Base-by-base conservation (phyloP, 92 coral and sea anemone species). In the Chrysogorgia sp. region DNA sequence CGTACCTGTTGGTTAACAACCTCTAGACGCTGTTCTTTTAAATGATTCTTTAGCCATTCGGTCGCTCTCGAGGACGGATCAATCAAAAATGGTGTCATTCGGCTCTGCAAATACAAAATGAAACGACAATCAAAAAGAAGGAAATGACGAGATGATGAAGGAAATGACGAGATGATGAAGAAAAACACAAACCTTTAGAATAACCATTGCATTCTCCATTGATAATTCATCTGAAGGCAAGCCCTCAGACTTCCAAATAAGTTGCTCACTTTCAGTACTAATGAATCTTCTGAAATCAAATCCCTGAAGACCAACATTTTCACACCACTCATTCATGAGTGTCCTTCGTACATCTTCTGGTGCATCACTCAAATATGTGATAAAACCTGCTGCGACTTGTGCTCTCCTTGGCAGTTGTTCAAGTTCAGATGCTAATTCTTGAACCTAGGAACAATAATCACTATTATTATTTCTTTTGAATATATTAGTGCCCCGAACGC, bases 31-130 rank as follows among this genome's bases (percentile, higher is more conserved):
- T 96, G 99, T 40, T 96, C 99, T 82, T 96, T 96, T 82, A 96
- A 76, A 76, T 96, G 92, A 2, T 92, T 85, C 72, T 92, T 96
- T 13, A 96, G 86, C 99, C 99, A 96, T 40, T 92, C 99, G 21
- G 99, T 96, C 3, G 99, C 99, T 59, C 99, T 91, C 43, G 97
- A 96, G 41, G 99, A 96, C 5, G 99, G 99, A 56, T 93, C 98
- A 34, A 93, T 91, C 71, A 93, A 71, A 52, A 93, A 93, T 22
- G 98, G 98, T 22, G 93, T 88, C 84, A 93, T 53, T 61, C 90
- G 89, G 67, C 96, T 93, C 98, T 93, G 83, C 10, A 48, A 17
- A 50, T 1, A 63, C 49, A 61, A 0, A 22, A 41, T 2, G 9
- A 15, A 37, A 43, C 43, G 12, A 37, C 43, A 5, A 37, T 12